These are phyloP conservation scores for Willowsia nigromaculata DNA, from an alignment of 2,888 invertebrate species.

Conservation along the genomic window DNA sequence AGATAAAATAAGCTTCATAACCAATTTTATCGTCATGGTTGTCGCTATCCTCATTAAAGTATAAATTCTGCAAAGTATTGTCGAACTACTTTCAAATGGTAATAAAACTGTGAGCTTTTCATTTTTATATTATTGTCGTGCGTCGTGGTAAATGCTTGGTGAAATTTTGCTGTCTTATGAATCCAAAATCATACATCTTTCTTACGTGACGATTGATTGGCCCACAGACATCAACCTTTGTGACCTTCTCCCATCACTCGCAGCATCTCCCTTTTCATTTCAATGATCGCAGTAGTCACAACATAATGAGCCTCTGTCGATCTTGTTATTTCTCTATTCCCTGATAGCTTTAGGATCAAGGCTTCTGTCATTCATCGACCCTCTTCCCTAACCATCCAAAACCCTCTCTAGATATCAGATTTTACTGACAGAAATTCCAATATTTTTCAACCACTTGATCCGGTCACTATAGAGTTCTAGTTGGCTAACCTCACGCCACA, in stretches of 20 bases:
- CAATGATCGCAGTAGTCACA: background rate
- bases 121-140: background rate
- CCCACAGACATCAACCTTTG: background rate
- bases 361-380: too few species aligned
- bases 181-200: background rate
- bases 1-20: too few species aligned
- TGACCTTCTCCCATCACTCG: background rate
- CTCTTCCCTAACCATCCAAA: background rate
- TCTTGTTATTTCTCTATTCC: background rate
- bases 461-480: too few species aligned
- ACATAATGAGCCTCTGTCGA: background rate
- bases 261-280: background rate
- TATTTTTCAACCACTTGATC: too few species aligned
- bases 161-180: too few species aligned
- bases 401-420: background rate
- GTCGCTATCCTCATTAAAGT: background rate
- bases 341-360: too few species aligned
- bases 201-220: constrained; percentile 14
- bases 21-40: background rate
- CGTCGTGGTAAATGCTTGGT: too few species aligned
- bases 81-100: too few species aligned
- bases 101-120: too few species aligned
- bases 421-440: too few species aligned
- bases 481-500: too few species aligned
- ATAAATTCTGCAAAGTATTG: too few species aligned